Evolutionary conservation across 2,888 invertebrate genomes (phyloP).

Genomic region (Catocala sponsa): DNA sequence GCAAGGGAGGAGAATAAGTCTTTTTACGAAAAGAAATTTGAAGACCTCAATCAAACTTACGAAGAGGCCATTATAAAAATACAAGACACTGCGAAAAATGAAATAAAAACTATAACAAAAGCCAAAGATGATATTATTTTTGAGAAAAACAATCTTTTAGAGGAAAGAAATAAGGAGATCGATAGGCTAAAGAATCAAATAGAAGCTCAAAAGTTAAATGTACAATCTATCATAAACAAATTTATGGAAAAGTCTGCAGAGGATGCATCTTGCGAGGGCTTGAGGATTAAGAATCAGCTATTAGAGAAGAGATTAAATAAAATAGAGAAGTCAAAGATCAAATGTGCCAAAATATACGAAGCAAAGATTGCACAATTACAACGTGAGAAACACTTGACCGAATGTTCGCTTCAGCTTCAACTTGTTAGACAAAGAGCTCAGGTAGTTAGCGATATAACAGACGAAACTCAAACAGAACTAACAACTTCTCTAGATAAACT

Average conservation of each 20-base stretch:
- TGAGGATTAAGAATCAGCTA: slow-evolving; percentile 60
- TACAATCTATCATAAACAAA: slow-evolving; percentile 62
- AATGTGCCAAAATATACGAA: slow-evolving; percentile 68
- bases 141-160: slow-evolving; percentile 67
- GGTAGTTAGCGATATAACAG: slow-evolving; percentile 69
- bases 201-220: slow-evolving; percentile 67
- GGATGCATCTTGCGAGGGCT: slow-evolving; percentile 50
- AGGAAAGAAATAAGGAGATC: slow-evolving; percentile 69
- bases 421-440: slow-evolving; percentile 75
- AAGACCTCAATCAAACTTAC: slow-evolving; percentile 61
- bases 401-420: slow-evolving; percentile 77
- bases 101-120: slow-evolving; percentile 53
- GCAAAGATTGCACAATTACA: slow-evolving; percentile 70
- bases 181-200: slow-evolving; percentile 57
- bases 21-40: slow-evolving; percentile 66
- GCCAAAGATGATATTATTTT: slow-evolving; percentile 57
- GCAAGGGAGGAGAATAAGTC: slow-evolving; percentile 64
- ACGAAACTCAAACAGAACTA: slow-evolving; percentile 73
- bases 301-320: slow-evolving; percentile 75
- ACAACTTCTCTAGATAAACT: slow-evolving; percentile 72
- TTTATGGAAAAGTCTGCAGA: slow-evolving; percentile 62
- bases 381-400: slow-evolving; percentile 74
- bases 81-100: slow-evolving; percentile 48
- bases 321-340: slow-evolving; percentile 72
- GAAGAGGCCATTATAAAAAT: slow-evolving; percentile 63